Evolutionary conservation across 2,888 invertebrate genomes (phyloP), one percentile per base, ranked within the genome.

Genomic region (Galeruca laticollis): DNA sequence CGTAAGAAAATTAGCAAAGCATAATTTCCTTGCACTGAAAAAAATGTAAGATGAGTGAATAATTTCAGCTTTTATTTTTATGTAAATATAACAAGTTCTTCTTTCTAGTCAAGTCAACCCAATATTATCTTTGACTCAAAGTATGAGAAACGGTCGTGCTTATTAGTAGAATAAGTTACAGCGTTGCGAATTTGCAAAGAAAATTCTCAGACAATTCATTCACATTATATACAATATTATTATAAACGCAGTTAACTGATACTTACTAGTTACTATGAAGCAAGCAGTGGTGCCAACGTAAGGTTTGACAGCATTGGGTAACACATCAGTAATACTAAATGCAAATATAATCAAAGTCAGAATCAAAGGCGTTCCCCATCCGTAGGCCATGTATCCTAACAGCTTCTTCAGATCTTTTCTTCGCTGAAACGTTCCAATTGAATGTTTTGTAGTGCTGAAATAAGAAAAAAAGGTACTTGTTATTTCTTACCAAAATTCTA

Each of bases 331-430:
- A 52, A 84, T 82, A 76, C 91, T 91, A 65, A 90, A 83, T 2
- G 88, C 79, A 62, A 89, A 87, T 68, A 89, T 89, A 8, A 87
- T 80, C 10, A 86, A 75, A 0, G 91, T 90, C 47, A 93, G 81
- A 0, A 88, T 40, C 2, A 89, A 79, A 0, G 93, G 88, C 10
- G 90, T 77, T 3, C 90, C 90, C 93, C 93, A 94, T 1, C 93
- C 92, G 81, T 93, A 93, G 1, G 90, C 54, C 0, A 91, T 91
- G 82, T 93, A 94, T 80, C 87, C 86, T 2, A 90, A 66, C 80
- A 93, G 92, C 70, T 89, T 88, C 57, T 88, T 89, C 37, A 86
- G 79, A 71, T 89, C 88, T 1, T 87, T 85, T 56, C 82, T 83
- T 20, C 87, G 73, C 86, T 84, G 81, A 77, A 87, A 85, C 6